Base-by-base conservation (phyloP, 1,140 invertebrate species). In the Potamilus streckersoni region DNA sequence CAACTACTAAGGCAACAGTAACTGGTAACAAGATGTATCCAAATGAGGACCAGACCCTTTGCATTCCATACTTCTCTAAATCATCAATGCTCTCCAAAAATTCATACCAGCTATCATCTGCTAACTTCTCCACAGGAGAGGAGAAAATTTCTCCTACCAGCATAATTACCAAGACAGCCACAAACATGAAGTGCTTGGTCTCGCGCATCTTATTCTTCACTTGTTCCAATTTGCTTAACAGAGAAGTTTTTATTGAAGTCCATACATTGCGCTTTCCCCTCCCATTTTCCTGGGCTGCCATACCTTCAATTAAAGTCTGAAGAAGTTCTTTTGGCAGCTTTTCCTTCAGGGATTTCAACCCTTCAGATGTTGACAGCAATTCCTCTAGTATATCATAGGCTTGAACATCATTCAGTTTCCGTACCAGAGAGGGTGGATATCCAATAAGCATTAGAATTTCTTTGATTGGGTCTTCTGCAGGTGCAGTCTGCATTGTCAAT, bases 81-180 rank as follows among this genome's bases (percentile, higher is more conserved):
- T 86, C 83, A 81, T 89, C 88, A 76, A 87, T 84, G 23, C 83
- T 80, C 69, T 89, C 87, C 23, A 89, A 69, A 68, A 88, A 88
- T 73, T 89, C 88, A 82, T 86, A 89, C 88, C 88, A 89, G 11
- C 84, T 78, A 76, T 89, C 86, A 83, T 89, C 88, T 23, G 87
- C 85, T 20, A 89, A 69, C 78, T 87, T 86, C 66, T 89, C 88
- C 17, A 86, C 79, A 8, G 87, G 85, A 27, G 81, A 84, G 56
- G 78, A 80, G n/a, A 88, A 80, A 19, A 86, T 75, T 75, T 88
- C 87, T 58, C 87, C 87, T 31, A 85, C 67, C 57, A 87, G 73
- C 3, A 87, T 49, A 57, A 87, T 81, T 1, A 84, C 72, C 14
- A 86, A 59, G 5, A 88, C 69, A 61, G 85, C 75, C 23, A 86